Conservation (phyloP, 2,888 invertebrate genomes). For the Camponotus fellah region DNA sequence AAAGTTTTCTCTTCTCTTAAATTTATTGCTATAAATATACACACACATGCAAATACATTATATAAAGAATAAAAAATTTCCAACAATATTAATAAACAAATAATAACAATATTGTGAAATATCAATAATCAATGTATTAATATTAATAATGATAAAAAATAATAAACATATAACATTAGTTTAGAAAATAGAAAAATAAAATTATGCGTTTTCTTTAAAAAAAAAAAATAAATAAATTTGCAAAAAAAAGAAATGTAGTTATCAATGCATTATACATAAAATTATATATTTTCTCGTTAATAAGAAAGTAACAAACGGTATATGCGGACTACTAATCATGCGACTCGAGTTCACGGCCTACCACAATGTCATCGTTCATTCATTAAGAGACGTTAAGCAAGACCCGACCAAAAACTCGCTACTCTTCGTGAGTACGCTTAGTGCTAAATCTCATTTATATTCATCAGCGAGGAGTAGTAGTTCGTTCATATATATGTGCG, state of each 20-base stretch:
- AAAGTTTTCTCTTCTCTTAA: background rate
- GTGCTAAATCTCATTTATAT: conserved; percentile 67
- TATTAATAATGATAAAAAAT: background rate
- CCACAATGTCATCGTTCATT: conserved; percentile 67
- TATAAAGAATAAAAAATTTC: background rate
- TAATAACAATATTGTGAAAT: background rate
- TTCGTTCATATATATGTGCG: conserved; percentile 5
- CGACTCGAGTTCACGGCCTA: conserved; percentile 36
- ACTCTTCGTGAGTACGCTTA: conserved; percentile 35
- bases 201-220: background rate
- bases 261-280: background rate
- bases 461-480: conserved; percentile 49
- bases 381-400: conserved; percentile 49
- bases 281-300: background rate
- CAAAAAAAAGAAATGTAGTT: background rate
- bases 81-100: background rate
- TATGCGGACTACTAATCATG: conserved; percentile 21
- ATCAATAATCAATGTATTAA: background rate
- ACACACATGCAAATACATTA: background rate
- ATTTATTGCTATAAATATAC: background rate
- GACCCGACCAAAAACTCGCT: conserved; percentile 65
- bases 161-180: background rate
- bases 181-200: background rate
- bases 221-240: background rate
- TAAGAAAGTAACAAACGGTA: background rate